A percentile compares a stretch with the other conserved stretches of the same genome.
phyloP scores from a whole-genome alignment of 2,797 vertebrate species.

The Choloepus didactylus region DNA sequence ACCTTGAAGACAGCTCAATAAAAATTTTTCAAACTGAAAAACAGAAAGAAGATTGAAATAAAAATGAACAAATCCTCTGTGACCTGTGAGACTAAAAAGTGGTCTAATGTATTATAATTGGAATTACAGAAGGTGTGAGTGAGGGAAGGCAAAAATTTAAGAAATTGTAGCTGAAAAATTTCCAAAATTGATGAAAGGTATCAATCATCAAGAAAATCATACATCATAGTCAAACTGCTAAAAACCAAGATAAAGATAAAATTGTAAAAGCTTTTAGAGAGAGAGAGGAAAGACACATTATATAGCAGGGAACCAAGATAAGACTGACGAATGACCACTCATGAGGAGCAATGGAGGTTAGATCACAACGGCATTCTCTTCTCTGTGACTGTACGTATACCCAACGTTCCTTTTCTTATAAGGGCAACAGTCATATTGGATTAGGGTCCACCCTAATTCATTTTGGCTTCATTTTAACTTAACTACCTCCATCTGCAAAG shows the following conservation, averaged over 20 bases:
- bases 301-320: not conserved
- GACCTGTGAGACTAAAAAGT: not conserved
- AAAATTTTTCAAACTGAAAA: not conserved
- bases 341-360: not conserved
- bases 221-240: not conserved
- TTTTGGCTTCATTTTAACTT: too few species aligned
- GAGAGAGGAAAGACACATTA: not conserved
- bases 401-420: too few species aligned
- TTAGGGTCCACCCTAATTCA: too few species aligned
- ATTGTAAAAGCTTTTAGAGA: not conserved
- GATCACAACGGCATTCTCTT: not conserved
- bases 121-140: not conserved
- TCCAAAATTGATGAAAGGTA: not conserved
- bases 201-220: not conserved
- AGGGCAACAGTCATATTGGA: too few species aligned
- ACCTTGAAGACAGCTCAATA: not conserved
- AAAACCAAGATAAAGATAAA: conserved; percentile 50
- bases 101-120: not conserved
- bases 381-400: too few species aligned
- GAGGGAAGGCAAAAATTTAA: not conserved
- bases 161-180: conserved; percentile 19
- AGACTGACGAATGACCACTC: not conserved
- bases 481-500: too few species aligned
- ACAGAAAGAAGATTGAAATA: not conserved
- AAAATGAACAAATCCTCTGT: not conserved